Evolutionary conservation across 2,888 invertebrate species (phyloP).

Genomic region (Cerceris rybyensis): DNA sequence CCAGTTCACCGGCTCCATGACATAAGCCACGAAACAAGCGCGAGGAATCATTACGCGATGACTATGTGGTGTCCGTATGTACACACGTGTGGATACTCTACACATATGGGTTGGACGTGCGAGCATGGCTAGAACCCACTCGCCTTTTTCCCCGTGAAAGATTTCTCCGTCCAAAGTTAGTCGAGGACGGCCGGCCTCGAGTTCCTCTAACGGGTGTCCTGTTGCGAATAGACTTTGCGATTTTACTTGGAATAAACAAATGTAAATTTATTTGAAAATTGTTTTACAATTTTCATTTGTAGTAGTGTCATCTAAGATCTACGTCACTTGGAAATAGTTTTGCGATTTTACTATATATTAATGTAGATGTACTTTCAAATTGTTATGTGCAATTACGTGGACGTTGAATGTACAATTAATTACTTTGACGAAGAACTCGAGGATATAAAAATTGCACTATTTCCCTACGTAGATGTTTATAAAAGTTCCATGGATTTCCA

Average conservation of each 20-base stretch:
- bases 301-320: too few species aligned
- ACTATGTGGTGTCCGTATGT: background rate
- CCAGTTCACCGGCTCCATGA: constrained; percentile 36
- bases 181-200: constrained; percentile 33
- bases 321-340: too few species aligned
- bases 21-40: constrained; percentile 34
- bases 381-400: background rate
- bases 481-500: too few species aligned
- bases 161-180: constrained; percentile 61
- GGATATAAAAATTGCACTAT: too few species aligned
- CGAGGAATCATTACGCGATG: constrained; percentile 14
- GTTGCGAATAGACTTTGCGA: background rate
- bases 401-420: background rate
- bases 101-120: background rate
- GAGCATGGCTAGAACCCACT: constrained; percentile 15
- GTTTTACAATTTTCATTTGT: too few species aligned
- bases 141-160: constrained; percentile 52
- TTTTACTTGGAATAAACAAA: background rate
- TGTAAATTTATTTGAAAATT: too few species aligned
- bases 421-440: background rate
- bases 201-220: constrained; percentile 38
- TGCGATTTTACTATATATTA: too few species aligned
- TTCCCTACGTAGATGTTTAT: too few species aligned
- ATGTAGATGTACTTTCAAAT: too few species aligned
- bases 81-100: too few species aligned